A percentile compares a stretch with the other conserved stretches of the same genome.
These are phyloP conservation scores for Drosophila monieri DNA, from an alignment of 2,888 invertebrate genomes.

Conservation along the genomic window DNA sequence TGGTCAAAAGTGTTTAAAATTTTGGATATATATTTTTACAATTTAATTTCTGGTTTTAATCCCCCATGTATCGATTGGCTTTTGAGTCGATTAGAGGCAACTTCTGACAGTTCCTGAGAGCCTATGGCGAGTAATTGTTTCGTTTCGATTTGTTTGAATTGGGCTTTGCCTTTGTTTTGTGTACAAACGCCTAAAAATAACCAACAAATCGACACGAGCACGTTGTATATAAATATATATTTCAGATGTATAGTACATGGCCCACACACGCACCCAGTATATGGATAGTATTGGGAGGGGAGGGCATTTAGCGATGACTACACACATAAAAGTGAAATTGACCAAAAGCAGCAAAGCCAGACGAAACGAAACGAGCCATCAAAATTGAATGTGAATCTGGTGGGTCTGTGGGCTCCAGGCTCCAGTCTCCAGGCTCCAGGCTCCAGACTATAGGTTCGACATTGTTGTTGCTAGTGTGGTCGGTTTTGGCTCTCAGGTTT, in stretches of 20 bases:
- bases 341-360: constrained; percentile 62
- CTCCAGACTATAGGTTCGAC: constrained; percentile 4
- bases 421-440: constrained; percentile 3
- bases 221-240: constrained; percentile 46
- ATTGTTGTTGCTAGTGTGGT: constrained; percentile 29
- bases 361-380: constrained; percentile 69
- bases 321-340: constrained; percentile 76
- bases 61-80: constrained; percentile 8
- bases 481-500: constrained; percentile 17
- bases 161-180: constrained; percentile 50
- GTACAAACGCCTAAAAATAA: constrained; percentile 68
- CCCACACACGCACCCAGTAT: constrained; percentile 4
- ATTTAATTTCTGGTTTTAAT: neutral
- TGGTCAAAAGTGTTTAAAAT: neutral
- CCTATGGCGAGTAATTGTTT: constrained; percentile 29
- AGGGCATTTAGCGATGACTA: constrained; percentile 74
- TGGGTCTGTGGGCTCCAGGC: constrained; percentile 33
- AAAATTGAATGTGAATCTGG: constrained; percentile 64
- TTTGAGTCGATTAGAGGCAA: constrained; percentile 34
- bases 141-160: constrained; percentile 36
- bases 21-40: neutral
- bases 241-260: constrained; percentile 25
- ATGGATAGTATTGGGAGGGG: constrained; percentile 34
- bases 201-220: constrained; percentile 61
- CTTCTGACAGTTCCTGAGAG: constrained; percentile 33